A percentile compares a stretch with the other conserved stretches of the same genome.
Evolutionary conservation across 2,113 vertebrate species (phyloP).

Genomic region (Cololabis saira): DNA sequence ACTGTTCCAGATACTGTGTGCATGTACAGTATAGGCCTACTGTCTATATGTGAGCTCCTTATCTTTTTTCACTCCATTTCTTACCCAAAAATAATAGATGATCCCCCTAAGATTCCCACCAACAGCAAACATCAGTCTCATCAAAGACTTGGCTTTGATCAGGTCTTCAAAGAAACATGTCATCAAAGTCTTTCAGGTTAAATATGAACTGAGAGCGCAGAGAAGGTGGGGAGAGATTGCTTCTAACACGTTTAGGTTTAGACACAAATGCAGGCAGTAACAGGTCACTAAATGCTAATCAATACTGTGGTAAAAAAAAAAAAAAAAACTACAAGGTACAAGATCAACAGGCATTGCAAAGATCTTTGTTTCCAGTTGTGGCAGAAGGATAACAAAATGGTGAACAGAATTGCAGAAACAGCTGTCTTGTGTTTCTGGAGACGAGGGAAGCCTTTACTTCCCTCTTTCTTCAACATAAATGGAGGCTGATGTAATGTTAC

Average conservation of each 20-base stretch:
- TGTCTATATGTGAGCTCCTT: background rate
- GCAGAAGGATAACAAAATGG: background rate
- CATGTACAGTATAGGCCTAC: background rate
- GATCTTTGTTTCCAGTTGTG: too few relatives aligned
- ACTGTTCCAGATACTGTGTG: too few relatives aligned
- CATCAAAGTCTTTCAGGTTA: constrained; percentile 78
- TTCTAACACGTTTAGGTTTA: constrained; percentile 56
- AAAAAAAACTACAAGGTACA: constrained; percentile 9
- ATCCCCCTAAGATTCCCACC: constrained; percentile 69
- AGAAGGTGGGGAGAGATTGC: constrained; percentile 32
- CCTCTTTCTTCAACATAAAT: constrained; percentile 12
- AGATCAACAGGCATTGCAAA: too few relatives aligned
- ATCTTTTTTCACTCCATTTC: constrained; percentile 14
- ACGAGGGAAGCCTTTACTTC: constrained; percentile 5
- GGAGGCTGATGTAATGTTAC: background rate
- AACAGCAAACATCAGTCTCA: constrained; percentile 77
- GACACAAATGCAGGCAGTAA: constrained; percentile 52
- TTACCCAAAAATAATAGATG: constrained; percentile 17
- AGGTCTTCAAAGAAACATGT: constrained; percentile 75
- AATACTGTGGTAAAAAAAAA: constrained; percentile 35
- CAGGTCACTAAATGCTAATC: constrained; percentile 78
- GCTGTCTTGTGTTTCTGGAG: too few relatives aligned
- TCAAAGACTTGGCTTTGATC: constrained; percentile 76
- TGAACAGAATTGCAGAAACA: constrained; percentile 5
- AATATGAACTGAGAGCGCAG: constrained; percentile 60